Evolutionary conservation across 1,140 invertebrate species (phyloP), one percentile per base, ranked within the genome.

Genomic region (Orussus abietinus): DNA sequence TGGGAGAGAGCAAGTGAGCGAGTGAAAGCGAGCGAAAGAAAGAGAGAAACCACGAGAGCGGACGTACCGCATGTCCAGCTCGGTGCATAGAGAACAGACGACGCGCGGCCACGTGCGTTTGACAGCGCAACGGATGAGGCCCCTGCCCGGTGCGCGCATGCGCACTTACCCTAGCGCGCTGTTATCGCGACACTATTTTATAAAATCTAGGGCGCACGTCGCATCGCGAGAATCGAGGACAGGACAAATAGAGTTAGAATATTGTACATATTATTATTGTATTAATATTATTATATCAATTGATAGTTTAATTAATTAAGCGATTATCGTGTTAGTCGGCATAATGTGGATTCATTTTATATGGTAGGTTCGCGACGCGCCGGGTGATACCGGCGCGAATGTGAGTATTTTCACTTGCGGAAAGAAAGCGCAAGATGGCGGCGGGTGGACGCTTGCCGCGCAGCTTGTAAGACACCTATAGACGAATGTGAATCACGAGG

Each of bases 231-330:
- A 47, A 55, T 57, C 39, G 53, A 57, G n/a, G 35, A 55, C 26
- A 63, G 50, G 35, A 60, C 34, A 58, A 55, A 56, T 62, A 59
- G 49, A 18, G 34, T 55, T 59, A 64, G 48, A 49, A 56, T 42
- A 45, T 60, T 67, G 64, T 66, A 66, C 40, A 66, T 65, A 67
- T 63, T 63, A 66, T 63, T 65, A 63, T 51, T 65, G 51, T 66
- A 60, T 51, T 59, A 57, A 50, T 57, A 49, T 39, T 52, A 62
- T 51, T 65, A 53, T 62, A 57, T 57, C 38, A 53, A 51, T 55
- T 50, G 42, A 63, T 63, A 64, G 59, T 60, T 63, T 63, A 60
- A 66, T 62, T 53, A 43, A 64, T 63, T 59, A 59, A 51, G 54
- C 51, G 49, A 55, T 57, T 53, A 57, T 59, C 53, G 54, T 58